These are phyloP conservation scores for Amia ocellicauda DNA, from an alignment of 2,113 vertebrate species.

Conservation along the genomic window DNA sequence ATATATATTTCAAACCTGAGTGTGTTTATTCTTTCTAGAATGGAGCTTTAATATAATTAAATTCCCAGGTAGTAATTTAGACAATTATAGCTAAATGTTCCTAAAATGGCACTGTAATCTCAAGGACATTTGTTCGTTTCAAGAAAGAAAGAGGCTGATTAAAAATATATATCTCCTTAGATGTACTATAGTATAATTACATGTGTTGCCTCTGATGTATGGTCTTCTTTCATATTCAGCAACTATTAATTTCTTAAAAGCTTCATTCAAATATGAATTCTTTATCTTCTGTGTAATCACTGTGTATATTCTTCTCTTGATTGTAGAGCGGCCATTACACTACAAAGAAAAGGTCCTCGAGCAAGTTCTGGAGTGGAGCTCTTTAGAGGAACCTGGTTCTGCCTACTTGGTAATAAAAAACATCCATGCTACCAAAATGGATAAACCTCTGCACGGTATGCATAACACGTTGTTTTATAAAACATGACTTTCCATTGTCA, in stretches of 20 bases:
- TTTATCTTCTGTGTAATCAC: neutral
- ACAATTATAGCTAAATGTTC: constrained; percentile 16
- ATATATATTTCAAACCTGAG: too few relatives aligned
- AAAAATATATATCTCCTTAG: neutral
- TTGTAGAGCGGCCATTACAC: constrained; percentile 86
- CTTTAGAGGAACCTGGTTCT: constrained; percentile 76
- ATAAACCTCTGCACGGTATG: constrained; percentile 60
- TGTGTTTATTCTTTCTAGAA: neutral
- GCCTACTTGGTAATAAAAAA: constrained; percentile 87
- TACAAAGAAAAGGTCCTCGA: constrained; percentile 87
- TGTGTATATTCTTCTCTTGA: neutral
- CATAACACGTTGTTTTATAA: too few relatives aligned
- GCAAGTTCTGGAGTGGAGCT: constrained; percentile 88
- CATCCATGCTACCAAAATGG: constrained; percentile 58
- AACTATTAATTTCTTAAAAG: neutral
- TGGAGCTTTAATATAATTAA: constrained; percentile 2
- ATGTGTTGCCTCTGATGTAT: neutral
- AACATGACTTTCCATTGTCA: too few relatives aligned
- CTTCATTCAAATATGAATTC: neutral
- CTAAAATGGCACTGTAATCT: constrained; percentile 8
- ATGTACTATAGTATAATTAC: neutral
- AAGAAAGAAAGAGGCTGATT: neutral
- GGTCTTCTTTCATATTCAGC: neutral
- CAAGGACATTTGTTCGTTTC: constrained; percentile 8
- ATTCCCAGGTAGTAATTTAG: constrained; percentile 13